A percentile compares a stretch with the other conserved stretches of the same genome.
Conservation (phyloP, 1,140 invertebrate species). For the Drosophila nigromelanica region DNA sequence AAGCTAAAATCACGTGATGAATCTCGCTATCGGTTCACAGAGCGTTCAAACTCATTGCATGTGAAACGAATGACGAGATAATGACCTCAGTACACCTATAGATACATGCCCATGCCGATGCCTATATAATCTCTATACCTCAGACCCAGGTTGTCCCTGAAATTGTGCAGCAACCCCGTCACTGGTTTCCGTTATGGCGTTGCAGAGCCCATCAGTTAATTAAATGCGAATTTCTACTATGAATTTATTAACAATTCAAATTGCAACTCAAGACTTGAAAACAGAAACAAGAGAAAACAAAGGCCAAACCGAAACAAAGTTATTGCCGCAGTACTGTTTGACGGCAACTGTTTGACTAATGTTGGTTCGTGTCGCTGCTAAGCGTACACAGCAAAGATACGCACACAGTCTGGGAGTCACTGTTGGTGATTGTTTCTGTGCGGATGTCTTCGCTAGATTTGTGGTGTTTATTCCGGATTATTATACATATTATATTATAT, state of each 20-base stretch:
- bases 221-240: slow-evolving; percentile 55
- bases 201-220: slow-evolving; percentile 53
- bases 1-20: slow-evolving; percentile 64
- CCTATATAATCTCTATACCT: not conserved
- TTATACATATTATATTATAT: too few relatives aligned
- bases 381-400: not conserved
- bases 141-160: slow-evolving; percentile 61
- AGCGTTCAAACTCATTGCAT: slow-evolving; percentile 23
- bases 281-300: slow-evolving; percentile 15
- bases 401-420: not conserved
- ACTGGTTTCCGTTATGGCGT: slow-evolving; percentile 54
- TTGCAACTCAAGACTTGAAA: slow-evolving; percentile 44
- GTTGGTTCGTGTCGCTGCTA: slow-evolving; percentile 2
- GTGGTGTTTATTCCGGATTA: not conserved
- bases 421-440: not conserved
- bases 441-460: slow-evolving; percentile 13
- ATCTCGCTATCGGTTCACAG: slow-evolving; percentile 49
- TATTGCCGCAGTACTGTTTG: slow-evolving; percentile 16
- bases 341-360: not conserved
- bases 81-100: slow-evolving; percentile 2
- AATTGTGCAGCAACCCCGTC: slow-evolving; percentile 72
- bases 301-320: slow-evolving; percentile 2
- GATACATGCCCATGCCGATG: not conserved
- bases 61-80: slow-evolving; percentile 23
- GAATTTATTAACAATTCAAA: slow-evolving; percentile 76